Evolutionary conservation across 2,113 vertebrate species (phyloP).

Genomic region (Rynchops niger): DNA sequence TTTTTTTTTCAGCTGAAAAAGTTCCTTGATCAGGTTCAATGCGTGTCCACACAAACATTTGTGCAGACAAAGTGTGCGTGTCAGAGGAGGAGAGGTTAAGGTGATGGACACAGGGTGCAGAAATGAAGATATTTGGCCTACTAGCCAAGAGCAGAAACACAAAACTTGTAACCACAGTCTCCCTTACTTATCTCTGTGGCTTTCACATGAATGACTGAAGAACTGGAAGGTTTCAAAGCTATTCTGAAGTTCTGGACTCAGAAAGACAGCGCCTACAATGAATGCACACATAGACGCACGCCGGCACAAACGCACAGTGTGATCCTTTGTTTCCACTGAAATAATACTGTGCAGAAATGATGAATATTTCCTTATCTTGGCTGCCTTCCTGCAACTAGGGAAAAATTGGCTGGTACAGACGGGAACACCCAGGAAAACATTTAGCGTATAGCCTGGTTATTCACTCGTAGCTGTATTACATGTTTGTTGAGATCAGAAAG

Average conservation of each 20-base stretch:
- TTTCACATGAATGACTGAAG: neutral
- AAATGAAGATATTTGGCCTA: neutral
- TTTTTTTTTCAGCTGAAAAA: neutral
- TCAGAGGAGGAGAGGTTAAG: neutral
- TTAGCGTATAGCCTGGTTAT: slow-evolving; percentile 2
- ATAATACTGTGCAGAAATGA: slow-evolving; percentile 64
- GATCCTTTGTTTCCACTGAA: slow-evolving; percentile 72
- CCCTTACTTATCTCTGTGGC: neutral
- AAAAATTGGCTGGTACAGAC: slow-evolving; percentile 60
- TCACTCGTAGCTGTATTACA: neutral
- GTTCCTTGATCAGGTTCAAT: neutral
- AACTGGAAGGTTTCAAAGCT: neutral
- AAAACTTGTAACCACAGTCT: neutral
- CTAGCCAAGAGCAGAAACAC: neutral
- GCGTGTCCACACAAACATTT: neutral
- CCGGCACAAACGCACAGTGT: neutral
- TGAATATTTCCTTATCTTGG: slow-evolving; percentile 73
- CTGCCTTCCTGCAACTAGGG: slow-evolving; percentile 57
- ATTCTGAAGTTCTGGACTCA: neutral
- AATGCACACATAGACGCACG: neutral
- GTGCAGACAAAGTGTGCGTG: neutral
- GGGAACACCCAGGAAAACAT: slow-evolving; percentile 68
- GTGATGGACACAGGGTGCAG: neutral
- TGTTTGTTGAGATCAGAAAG: neutral
- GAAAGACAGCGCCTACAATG: neutral